phyloP scores from a whole-genome alignment of 2,888 invertebrate species.

The Pheosia gnoma region DNA sequence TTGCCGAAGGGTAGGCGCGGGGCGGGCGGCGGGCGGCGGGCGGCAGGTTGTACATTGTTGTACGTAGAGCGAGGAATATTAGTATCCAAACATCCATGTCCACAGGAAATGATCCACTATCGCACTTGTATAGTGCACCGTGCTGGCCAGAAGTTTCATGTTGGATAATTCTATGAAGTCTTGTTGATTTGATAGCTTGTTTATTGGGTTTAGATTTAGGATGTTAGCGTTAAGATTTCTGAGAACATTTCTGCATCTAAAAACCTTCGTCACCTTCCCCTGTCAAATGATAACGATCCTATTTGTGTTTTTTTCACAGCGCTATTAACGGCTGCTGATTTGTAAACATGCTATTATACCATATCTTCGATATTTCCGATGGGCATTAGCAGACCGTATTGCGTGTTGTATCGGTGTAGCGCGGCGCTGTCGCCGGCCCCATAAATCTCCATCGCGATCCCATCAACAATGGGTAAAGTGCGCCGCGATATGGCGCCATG shows the following conservation, averaged over 20 bases:
- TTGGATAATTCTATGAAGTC: not conserved
- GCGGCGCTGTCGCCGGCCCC: conserved; percentile 6
- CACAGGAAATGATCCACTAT: not conserved
- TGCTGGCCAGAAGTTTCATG: not conserved
- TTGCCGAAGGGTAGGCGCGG: not conserved
- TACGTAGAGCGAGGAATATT: not conserved
- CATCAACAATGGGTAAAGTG: conserved; percentile 3
- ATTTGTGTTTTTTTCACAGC: no score
- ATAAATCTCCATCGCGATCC: conserved; percentile 6
- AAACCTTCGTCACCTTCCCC: no score
- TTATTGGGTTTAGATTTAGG: no score
- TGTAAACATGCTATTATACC: no score
- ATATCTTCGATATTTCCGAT: not conserved
- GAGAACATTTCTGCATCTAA: no score
- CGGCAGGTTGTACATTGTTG: not conserved
- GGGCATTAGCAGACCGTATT: not conserved
- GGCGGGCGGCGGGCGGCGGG: not conserved
- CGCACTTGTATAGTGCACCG: not conserved
- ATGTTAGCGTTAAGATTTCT: no score
- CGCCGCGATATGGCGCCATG: not conserved
- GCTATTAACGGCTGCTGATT: no score
- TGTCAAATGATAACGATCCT: no score
- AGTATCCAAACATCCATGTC: not conserved
- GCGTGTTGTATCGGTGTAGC: conserved; percentile 1
- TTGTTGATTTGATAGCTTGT: not conserved